Evolutionary conservation across 2,113 vertebrate genomes (phyloP), one percentile per base, ranked within the genome.

Genomic region (Vulpes lagopus): DNA sequence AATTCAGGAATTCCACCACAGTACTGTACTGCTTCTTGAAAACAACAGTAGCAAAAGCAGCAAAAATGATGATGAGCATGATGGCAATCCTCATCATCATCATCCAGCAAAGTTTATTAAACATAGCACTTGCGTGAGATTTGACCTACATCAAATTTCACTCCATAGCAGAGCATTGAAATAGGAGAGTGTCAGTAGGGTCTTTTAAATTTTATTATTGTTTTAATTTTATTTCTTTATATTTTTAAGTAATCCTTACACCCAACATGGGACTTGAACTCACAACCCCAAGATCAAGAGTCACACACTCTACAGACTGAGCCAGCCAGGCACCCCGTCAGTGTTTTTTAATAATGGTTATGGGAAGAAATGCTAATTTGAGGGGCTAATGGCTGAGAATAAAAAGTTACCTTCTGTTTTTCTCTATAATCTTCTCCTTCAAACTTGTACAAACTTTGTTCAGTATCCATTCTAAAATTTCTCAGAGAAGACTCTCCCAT

Each of bases 391-490:
- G 5, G 25, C 51, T 89, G 19, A 53, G 43, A n/a, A 23, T 57
- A 95, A 27, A 97, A 67, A 64, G 85, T 97, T 98, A 99, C 99
- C 99, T 99, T 99, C 93, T 99, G 99, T 97, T 99, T 99, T 97
- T 99, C 99, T 98, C 99, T 98, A 90, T 99, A 99, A 98, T 99
- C 99, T 98, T 99, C 99, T 94, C 99, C 99, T 98, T 99, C 99
- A 87, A 99, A 99, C 92, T 99, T 99, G 98, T 99, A 99, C 74
- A 99, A 98, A 97, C 99, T 99, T 98, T 99, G 99, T 98, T 99
- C 99, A 69, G 98, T 99, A 83, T 99, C 99, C 99, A 99, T 99
- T 74, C 99, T 99, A 98, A 99, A 99, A 96, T 99, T 99, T 95
- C 99, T 98, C 57, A 99, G 98, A 11, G 99, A 99, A 93, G 99